Conservation (phyloP, 2,113 vertebrate genomes). For the Datnioides undecimradiatus region DNA sequence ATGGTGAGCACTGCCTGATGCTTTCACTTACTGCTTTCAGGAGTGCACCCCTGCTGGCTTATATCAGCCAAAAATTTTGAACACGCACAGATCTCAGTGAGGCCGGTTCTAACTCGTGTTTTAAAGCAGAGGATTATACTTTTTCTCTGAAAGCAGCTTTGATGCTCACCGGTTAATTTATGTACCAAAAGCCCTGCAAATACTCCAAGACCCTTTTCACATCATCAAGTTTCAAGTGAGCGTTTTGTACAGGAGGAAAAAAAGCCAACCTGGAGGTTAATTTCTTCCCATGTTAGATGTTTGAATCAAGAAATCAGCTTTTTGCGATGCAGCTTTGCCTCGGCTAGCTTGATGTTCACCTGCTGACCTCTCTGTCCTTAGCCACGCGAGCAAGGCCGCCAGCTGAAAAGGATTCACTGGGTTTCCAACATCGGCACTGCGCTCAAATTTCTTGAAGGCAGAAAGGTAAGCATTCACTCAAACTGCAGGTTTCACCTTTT, state of each 20-base stretch:
- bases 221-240: too few relatives aligned
- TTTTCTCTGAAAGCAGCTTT: constrained; percentile 23
- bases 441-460: constrained; percentile 96
- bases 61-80: neutral
- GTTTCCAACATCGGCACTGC: constrained; percentile 97
- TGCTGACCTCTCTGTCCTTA: constrained; percentile 64
- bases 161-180: constrained; percentile 13
- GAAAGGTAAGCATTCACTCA: constrained; percentile 87
- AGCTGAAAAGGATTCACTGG: constrained; percentile 96
- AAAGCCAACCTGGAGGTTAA: neutral
- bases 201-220: neutral
- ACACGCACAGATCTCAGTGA: neutral
- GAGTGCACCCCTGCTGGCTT: neutral
- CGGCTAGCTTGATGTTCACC: neutral
- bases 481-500: neutral
- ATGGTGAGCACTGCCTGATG: constrained; percentile 4
- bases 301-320: constrained; percentile 7
- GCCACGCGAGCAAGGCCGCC: constrained; percentile 95
- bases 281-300: neutral
- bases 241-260: neutral
- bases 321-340: neutral
- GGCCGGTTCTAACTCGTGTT: neutral
- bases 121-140: neutral
- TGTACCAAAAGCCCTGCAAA: neutral
- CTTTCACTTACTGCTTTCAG: neutral